Percentiles rank a stretch among this genome's conserved stretches.
Conservation (phyloP, 2,888 invertebrate genomes). For the Latrodectus elegans region DNA sequence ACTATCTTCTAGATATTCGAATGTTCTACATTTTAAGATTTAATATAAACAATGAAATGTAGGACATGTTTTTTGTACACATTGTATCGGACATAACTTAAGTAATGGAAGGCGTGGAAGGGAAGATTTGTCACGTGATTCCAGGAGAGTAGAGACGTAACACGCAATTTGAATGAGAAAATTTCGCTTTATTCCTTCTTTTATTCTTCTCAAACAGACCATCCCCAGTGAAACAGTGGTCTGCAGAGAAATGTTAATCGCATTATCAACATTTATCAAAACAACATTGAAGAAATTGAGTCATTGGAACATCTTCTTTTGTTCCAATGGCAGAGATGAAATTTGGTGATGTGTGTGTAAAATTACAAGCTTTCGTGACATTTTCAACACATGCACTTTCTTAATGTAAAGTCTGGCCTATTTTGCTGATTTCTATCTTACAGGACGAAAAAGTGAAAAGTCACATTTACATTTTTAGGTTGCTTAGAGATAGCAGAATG, state of each 20-base stretch:
- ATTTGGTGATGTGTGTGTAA: constrained; percentile 1
- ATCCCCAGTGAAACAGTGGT: constrained; percentile 11
- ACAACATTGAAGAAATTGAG: constrained; percentile 11
- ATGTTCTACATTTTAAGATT: constrained; percentile 63
- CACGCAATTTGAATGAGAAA: constrained; percentile 32
- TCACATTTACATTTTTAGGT: too few relatives aligned
- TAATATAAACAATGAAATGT: constrained; percentile 37
- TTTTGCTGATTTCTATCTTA: too few relatives aligned
- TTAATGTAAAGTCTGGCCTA: constrained; percentile 1
- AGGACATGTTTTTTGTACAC: constrained; percentile 52
- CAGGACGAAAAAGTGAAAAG: too few relatives aligned
- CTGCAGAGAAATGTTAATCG: constrained; percentile 17
- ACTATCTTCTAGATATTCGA: constrained; percentile 59
- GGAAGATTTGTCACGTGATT: constrained; percentile 24
- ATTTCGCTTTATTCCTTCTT: constrained; percentile 15
- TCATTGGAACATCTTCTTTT: constrained; percentile 23
- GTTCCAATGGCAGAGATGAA: constrained; percentile 2
- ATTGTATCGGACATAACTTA: constrained; percentile 47
- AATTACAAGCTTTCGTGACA: constrained; percentile 20
- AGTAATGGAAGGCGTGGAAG: constrained; percentile 36
- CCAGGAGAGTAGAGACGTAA: background rate
- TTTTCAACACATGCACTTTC: constrained; percentile 33
- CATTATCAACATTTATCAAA: constrained; percentile 28
- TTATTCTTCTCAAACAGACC: constrained; percentile 51
- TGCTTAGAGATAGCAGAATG: too few relatives aligned